Evolutionary conservation across 1,140 invertebrate genomes (phyloP).

Genomic region (Polypedilum vanderplanki): DNA sequence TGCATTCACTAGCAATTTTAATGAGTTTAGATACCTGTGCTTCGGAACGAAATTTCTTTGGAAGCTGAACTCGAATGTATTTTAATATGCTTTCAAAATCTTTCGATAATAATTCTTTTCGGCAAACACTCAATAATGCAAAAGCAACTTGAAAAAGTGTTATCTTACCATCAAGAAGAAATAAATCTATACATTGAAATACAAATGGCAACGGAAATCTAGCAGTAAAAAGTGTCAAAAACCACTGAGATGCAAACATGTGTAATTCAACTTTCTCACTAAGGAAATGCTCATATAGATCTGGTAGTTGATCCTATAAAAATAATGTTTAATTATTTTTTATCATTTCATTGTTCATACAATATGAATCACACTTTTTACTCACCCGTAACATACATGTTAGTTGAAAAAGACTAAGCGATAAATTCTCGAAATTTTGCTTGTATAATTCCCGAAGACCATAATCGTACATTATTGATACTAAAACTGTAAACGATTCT

Average conservation of each 20-base stretch:
- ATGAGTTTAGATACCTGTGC: constrained; percentile 82
- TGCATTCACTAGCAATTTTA: constrained; percentile 80
- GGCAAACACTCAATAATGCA: constrained; percentile 83
- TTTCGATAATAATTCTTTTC: constrained; percentile 85
- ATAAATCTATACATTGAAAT: constrained; percentile 95
- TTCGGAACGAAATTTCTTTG: constrained; percentile 91
- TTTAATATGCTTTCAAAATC: constrained; percentile 97
- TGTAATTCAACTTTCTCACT: constrained; percentile 91
- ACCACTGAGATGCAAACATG: constrained; percentile 99
- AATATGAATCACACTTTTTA: constrained; percentile 30
- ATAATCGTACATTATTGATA: constrained; percentile 97
- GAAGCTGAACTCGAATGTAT: constrained; percentile 89
- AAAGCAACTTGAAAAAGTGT: constrained; percentile 94
- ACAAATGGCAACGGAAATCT: constrained; percentile 96
- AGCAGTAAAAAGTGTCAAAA: constrained; percentile 96
- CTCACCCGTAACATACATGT: constrained; percentile 84
- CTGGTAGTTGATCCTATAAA: constrained; percentile 78
- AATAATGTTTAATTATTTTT: constrained; percentile 32
- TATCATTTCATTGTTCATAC: too few relatives aligned
- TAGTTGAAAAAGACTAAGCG: constrained; percentile 93
- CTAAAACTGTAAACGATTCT: constrained; percentile 94
- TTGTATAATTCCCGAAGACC: constrained; percentile 90
- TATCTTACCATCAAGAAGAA: constrained; percentile 87
- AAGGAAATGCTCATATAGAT: constrained; percentile 84
- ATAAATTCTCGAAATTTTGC: constrained; percentile 92